Conservation (phyloP, 2,113 vertebrate species). For the Crotophaga sulcirostris region DNA sequence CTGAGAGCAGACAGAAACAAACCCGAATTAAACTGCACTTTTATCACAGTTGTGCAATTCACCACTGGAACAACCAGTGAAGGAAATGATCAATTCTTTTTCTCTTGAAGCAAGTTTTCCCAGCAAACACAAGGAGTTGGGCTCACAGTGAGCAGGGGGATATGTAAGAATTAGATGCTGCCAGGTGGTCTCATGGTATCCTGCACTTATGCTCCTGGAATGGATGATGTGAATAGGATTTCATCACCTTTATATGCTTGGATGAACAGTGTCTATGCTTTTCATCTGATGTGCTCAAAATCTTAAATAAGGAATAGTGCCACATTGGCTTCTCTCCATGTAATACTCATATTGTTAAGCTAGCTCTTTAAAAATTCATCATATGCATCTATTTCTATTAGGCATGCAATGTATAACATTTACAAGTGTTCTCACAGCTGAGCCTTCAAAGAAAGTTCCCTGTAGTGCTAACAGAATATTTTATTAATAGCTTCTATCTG, state of each 20-base stretch:
- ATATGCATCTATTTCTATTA: neutral
- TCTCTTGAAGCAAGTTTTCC: neutral
- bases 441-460: neutral
- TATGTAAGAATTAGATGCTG: neutral
- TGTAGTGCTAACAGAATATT: neutral
- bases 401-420: neutral
- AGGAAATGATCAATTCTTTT: neutral
- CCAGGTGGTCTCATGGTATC: neutral
- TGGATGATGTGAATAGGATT: neutral
- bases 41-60: neutral
- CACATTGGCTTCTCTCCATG: neutral
- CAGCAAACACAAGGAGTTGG: neutral
- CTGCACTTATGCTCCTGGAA: neutral
- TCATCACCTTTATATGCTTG: neutral
- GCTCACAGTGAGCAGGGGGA: neutral
- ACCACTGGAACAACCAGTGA: neutral
- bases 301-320: neutral
- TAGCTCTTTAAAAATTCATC: conserved; percentile 9
- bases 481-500: neutral
- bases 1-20: neutral
- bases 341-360: neutral
- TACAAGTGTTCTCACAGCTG: conserved; percentile 28
- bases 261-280: neutral
- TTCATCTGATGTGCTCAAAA: neutral
- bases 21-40: neutral